These are phyloP conservation scores for Bucorvus abyssinicus DNA, from an alignment of 2,797 vertebrate genomes.

Conservation along the genomic window DNA sequence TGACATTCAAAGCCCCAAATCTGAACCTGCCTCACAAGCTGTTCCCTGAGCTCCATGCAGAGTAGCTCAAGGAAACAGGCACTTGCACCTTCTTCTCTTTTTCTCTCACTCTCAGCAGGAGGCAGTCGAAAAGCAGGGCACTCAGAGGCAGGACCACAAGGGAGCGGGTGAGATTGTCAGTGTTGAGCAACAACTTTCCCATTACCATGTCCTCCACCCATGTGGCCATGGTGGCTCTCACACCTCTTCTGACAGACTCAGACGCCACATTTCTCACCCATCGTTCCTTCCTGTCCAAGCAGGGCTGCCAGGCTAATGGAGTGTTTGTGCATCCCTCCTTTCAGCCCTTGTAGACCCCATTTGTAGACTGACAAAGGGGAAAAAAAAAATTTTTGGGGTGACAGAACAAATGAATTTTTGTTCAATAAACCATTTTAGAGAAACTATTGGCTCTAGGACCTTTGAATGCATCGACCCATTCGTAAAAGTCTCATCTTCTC, in stretches of 20 bases:
- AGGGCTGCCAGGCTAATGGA: neutral
- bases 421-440: slow-evolving; percentile 56
- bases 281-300: neutral
- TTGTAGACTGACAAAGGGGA: neutral
- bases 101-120: neutral
- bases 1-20: neutral
- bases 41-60: neutral
- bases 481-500: slow-evolving; percentile 58
- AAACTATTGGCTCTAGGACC: slow-evolving; percentile 33
- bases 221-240: neutral
- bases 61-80: neutral
- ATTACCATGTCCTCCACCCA: neutral
- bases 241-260: neutral
- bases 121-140: neutral
- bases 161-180: neutral
- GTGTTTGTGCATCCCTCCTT: neutral
- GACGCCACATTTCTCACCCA: neutral
- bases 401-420: slow-evolving; percentile 47
- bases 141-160: neutral
- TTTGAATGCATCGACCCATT: slow-evolving; percentile 52
- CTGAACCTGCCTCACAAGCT: neutral
- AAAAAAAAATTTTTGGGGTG: neutral
- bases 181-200: neutral
- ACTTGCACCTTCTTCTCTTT: neutral
- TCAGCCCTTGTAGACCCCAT: neutral